Base-by-base conservation (phyloP, 2,113 vertebrate species). In the Nettapus auritus region DNA sequence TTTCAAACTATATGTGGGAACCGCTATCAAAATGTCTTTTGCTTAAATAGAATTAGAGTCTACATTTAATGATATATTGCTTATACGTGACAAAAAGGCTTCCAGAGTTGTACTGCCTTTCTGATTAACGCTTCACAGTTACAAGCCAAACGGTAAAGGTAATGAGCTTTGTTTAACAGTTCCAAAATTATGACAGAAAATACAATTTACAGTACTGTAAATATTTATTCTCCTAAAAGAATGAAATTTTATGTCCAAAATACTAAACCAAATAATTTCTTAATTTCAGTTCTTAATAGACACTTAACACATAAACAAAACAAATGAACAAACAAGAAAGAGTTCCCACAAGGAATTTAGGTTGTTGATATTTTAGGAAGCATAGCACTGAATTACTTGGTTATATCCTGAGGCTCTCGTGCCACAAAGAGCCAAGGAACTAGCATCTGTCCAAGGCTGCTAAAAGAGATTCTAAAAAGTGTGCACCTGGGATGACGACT, bases 1-100 rank as follows among this genome's bases (percentile, higher is more conserved):
- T 64, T 87, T 82, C 34, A 89, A 82, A 71, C 7, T 67, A 48
- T 60, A 28, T 26, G n/a, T 33, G 42, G 42, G 5, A 55, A 86
- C 20, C 82, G 18, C 57, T 89, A 82, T 89, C 79, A 96, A 92
- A 85, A 92, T 83, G 9, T 46, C 70, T 95, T 94, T 95, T 93
- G 85, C 78, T 77, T 66, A 89, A 80, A 92, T 71, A 69, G 79
- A 69, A 93, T 82, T 90, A 60, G 16, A 89, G 28, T 63, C 38
- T 38, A 56, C n/a, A 52, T 82, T 78, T 84, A 91, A 79, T 69
- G 76, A 67, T 86, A 34, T n/a, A 92, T 59, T 91, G 59, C 75
- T 87, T 60, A 70, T 60, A 70, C 23, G 19, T 20, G 13, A 56
- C 33, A 67, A 96, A 94, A 94, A n/a, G 23, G 8, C 31, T 89